These are phyloP conservation scores for Magallana angulata DNA, from an alignment of 1,140 invertebrate species.

Conservation along the genomic window DNA sequence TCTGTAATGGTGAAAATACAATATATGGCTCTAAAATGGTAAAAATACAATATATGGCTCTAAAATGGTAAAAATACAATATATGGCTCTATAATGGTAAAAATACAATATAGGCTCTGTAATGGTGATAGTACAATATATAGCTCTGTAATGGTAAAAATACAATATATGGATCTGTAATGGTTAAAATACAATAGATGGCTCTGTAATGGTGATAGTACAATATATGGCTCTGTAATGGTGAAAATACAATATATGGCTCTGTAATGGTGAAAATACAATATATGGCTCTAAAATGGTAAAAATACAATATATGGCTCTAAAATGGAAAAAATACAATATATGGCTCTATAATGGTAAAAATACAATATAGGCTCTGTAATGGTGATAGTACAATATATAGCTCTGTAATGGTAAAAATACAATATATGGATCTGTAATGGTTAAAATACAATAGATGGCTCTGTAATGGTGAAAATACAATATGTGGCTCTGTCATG, in stretches of 20 bases:
- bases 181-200: neutral
- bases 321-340: too few relatives aligned
- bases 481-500: neutral
- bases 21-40: too few relatives aligned
- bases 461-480: neutral
- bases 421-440: neutral
- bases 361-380: too few relatives aligned
- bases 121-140: neutral
- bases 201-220: neutral
- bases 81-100: neutral
- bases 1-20: neutral
- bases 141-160: neutral
- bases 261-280: neutral
- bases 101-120: neutral
- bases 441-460: neutral
- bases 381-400: too few relatives aligned
- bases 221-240: neutral
- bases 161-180: neutral
- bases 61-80: neutral
- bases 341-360: neutral
- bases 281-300: too few relatives aligned
- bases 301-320: too few relatives aligned
- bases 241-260: neutral
- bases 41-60: neutral
- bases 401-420: neutral